Percentiles rank a stretch among this genome's conserved stretches.
phyloP scores from a whole-genome alignment of 1,140 invertebrate species.

The Papilio polytes region DNA sequence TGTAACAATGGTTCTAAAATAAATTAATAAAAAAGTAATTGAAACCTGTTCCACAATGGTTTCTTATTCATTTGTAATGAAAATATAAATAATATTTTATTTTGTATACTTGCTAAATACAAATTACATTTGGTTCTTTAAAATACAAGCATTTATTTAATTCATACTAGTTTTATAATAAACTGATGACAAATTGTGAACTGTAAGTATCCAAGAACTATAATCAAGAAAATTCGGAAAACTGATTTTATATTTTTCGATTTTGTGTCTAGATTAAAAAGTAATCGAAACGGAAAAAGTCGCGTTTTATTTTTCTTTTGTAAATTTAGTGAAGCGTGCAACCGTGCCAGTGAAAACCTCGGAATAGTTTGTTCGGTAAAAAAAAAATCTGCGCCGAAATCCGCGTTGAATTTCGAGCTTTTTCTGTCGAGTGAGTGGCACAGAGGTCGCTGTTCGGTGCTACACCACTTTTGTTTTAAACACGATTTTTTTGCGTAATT shows the following conservation, averaged over 20 bases:
- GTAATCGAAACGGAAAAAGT: conserved; percentile 36
- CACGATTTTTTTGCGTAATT: conserved; percentile 81
- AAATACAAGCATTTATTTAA: no score
- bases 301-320: conserved; percentile 54
- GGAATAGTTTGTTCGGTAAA: conserved; percentile 56
- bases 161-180: no score
- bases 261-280: conserved; percentile 37
- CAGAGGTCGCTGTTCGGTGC: conserved; percentile 67
- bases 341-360: conserved; percentile 30
- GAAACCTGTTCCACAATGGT: no score
- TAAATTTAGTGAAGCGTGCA: conserved; percentile 55
- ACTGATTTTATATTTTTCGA: conserved; percentile 29
- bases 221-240: conserved; percentile 6
- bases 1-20: no score
- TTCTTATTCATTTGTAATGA: no score
- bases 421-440: conserved; percentile 69
- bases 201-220: not conserved
- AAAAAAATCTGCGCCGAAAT: conserved; percentile 66
- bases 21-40: no score
- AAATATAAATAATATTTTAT: no score
- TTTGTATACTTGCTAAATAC: no score
- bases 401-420: conserved; percentile 65
- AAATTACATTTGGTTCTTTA: no score
- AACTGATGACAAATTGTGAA: not conserved
- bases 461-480: conserved; percentile 79